These are phyloP conservation scores for Progne subis DNA, from an alignment of 2,113 vertebrate species.

Conservation along the genomic window DNA sequence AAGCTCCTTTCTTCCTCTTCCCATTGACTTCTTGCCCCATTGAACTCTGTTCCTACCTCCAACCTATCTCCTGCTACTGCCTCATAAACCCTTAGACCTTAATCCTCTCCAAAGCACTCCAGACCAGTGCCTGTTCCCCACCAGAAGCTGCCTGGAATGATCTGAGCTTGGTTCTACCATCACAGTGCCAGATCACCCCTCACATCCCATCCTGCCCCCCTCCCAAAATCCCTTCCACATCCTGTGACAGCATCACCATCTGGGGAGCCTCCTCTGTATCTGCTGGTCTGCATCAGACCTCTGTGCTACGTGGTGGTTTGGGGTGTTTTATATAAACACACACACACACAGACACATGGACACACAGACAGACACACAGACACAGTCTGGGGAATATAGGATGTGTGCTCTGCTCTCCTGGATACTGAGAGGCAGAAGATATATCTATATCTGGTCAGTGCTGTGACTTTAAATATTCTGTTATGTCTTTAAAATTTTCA, in stretches of 20 bases:
- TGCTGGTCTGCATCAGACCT: neutral
- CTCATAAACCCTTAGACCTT: neutral
- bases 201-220: neutral
- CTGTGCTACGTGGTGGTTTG: neutral
- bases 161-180: rapidly evolving
- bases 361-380: no score
- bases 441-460: neutral
- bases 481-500: neutral
- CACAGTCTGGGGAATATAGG: rapidly evolving
- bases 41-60: neutral
- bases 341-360: no score
- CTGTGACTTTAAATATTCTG: neutral
- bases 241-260: neutral
- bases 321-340: neutral
- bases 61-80: rapidly evolving
- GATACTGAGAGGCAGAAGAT: rapidly evolving
- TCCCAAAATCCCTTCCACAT: neutral
- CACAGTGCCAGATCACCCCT: no score
- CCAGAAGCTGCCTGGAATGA: neutral
- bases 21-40: neutral
- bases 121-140: rapidly evolving
- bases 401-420: neutral
- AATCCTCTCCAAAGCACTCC: neutral
- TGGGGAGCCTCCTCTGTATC: rapidly evolving
- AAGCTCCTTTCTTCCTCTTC: neutral